These are phyloP conservation scores for Telenomus remus DNA, from an alignment of 1,140 invertebrate genomes.

Conservation along the genomic window DNA sequence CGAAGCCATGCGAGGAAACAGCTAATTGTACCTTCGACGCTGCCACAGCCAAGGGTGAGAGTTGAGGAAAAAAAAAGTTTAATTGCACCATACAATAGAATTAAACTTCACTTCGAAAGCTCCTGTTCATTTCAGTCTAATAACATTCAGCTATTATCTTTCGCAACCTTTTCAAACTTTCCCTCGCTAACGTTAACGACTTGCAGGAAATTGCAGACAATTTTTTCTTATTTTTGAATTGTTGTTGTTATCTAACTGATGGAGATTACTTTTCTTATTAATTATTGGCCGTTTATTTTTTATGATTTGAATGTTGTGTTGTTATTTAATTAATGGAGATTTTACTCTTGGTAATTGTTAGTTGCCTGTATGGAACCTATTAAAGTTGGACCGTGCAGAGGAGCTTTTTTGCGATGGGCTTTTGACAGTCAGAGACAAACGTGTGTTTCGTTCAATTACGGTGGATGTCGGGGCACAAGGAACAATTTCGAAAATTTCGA, in stretches of 20 bases:
- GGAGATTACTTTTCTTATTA: not conserved
- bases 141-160: too few species aligned
- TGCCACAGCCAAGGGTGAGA: slow-evolving; percentile 82
- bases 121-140: too few species aligned
- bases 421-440: slow-evolving; percentile 83
- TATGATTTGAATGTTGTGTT: not conserved
- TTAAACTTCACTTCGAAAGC: not conserved
- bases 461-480: slow-evolving; percentile 91
- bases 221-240: too few species aligned
- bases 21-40: slow-evolving; percentile 83
- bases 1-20: slow-evolving; percentile 79
- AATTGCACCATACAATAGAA: slow-evolving; percentile 20
- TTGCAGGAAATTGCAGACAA: too few species aligned
- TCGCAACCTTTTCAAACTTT: too few species aligned
- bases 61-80: slow-evolving; percentile 11
- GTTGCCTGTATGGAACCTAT: slow-evolving; percentile 85
- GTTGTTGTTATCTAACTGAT: not conserved
- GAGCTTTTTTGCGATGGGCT: slow-evolving; percentile 87
- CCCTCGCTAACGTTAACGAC: too few species aligned
- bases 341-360: slow-evolving; percentile 63
- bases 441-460: slow-evolving; percentile 90
- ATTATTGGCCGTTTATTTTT: slow-evolving; percentile 77
- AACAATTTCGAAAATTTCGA: slow-evolving; percentile 89
- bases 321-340: not conserved
- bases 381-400: slow-evolving; percentile 89